Evolutionary conservation across 2,797 vertebrate genomes (phyloP).

Genomic region (Melanotaenia boesemani): DNA sequence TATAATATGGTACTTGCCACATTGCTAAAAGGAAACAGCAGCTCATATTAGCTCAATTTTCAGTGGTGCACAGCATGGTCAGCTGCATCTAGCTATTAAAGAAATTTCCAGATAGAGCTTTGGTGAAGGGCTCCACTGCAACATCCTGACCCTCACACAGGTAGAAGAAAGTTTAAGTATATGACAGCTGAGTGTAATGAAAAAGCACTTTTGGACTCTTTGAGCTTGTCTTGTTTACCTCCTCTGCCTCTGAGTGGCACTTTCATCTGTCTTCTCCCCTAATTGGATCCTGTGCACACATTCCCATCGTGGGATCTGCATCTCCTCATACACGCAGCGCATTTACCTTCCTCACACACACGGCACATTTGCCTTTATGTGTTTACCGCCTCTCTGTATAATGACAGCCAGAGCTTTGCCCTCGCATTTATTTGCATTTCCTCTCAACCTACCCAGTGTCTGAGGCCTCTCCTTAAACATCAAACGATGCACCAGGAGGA

Average conservation of each 20-base stretch:
- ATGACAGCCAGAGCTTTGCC: constrained; percentile 82
- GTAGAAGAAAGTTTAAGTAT: constrained; percentile 71
- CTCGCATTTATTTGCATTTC: constrained; percentile 82
- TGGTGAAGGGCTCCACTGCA: constrained; percentile 42
- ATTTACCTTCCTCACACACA: constrained; percentile 72
- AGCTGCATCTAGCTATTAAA: constrained; percentile 53
- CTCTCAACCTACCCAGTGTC: constrained; percentile 75
- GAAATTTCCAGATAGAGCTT: constrained; percentile 37
- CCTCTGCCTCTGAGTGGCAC: constrained; percentile 84
- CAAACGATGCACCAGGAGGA: constrained; percentile 73
- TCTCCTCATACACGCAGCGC: constrained; percentile 65
- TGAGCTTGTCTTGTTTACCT: constrained; percentile 85
- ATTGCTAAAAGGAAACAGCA: constrained; percentile 48
- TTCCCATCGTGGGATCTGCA: constrained; percentile 82
- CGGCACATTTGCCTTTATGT: constrained; percentile 73
- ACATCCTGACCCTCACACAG: constrained; percentile 68
- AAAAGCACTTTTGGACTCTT: constrained; percentile 86
- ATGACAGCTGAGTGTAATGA: constrained; percentile 81
- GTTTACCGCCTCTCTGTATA: constrained; percentile 76
- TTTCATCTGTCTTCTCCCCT: constrained; percentile 86
- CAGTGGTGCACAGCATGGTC: constrained; percentile 40
- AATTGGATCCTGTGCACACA: constrained; percentile 85
- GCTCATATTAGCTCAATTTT: constrained; percentile 61
- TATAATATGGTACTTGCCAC: constrained; percentile 40
- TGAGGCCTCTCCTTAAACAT: constrained; percentile 76